Base-by-base conservation (phyloP, 2,888 invertebrate genomes). In the Dryadula phaetusa region DNA sequence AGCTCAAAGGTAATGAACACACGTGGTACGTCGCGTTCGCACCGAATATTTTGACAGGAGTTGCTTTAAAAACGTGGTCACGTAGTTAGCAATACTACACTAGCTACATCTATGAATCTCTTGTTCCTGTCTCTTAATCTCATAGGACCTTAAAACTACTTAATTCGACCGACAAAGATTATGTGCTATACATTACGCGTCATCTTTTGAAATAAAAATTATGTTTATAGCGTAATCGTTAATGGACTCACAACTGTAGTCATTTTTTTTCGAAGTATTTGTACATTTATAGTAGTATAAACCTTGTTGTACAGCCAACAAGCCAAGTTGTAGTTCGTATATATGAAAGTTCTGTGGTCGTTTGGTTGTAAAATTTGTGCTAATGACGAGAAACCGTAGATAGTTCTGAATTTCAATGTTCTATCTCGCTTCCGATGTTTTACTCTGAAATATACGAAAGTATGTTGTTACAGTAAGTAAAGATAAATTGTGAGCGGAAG, bases 311-410 rank as follows among this genome's bases (percentile, higher is more conserved):
- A n/a, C 54, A 44, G 63, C 62, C 52, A 60, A n/a, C n/a, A n/a
- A n/a, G n/a, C n/a, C n/a, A n/a, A n/a, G 66, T 46, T 63, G 60
- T 60, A 63, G 37, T 63, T 60, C 44, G 47, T 53, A 53, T 18
- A 34, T 58, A 52, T 56, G 52, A 63, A 63, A 66, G 69, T 66
- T 68, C 49, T 62, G 42, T 65, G 62, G 65, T 63, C 60, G 66
- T 69, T 66, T 66, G 63, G 60, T 63, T 69, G 66, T 64, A 63
- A 69, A 66, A 63, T 63, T 53, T 66, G 62, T 66, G 62, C 65
- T 69, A 69, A 69, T 61, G 20, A 44, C 63, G 46, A 69, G 66
- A 62, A 60, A 44, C 46, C 34, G 62, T 66, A 52, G 40, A 63
- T 42, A 46, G 37, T 65, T 65, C 65, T 66, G 65, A 69, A 69